Evolutionary conservation across 2,888 invertebrate genomes (phyloP).

Genomic region (Seira ritae): DNA sequence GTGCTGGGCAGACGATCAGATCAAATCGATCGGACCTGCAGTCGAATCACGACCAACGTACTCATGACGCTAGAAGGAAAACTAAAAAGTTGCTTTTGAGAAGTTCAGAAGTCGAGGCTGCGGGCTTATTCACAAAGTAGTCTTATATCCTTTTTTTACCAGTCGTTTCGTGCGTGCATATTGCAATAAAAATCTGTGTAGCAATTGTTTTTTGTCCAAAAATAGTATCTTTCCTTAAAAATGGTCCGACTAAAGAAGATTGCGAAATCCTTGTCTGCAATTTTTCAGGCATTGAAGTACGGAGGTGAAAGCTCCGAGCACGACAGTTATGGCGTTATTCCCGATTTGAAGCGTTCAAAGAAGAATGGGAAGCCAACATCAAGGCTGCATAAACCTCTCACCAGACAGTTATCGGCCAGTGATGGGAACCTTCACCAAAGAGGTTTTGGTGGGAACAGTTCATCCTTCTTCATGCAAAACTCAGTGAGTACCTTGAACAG

Average conservation of each 20-base stretch:
- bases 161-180: not conserved
- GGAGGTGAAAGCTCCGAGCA: conserved; percentile 44
- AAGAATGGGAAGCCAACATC: not conserved
- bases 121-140: not conserved
- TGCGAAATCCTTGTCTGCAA: conserved; percentile 58
- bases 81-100: not conserved
- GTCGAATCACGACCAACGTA: not conserved
- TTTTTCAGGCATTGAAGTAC: conserved; percentile 71
- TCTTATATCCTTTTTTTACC: not conserved
- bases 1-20: not conserved
- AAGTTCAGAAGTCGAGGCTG: not conserved
- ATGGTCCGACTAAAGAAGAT: conserved; percentile 57
- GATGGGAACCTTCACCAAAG: conserved; percentile 42
- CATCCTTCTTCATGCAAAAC: not conserved
- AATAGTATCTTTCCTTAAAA: conserved; percentile 6
- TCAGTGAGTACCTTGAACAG: conserved; percentile 43
- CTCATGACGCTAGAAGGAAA: not conserved
- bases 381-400: conserved; percentile 31
- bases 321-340: not conserved
- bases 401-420: conserved; percentile 38
- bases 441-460: not conserved
- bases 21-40: not conserved
- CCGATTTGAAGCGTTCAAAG: conserved; percentile 3
- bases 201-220: not conserved
- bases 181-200: not conserved